Percentiles rank a stretch among this genome's conserved stretches.
These are phyloP conservation scores for Mercenaria mercenaria DNA, from an alignment of 1,140 invertebrate species.

Conservation along the genomic window DNA sequence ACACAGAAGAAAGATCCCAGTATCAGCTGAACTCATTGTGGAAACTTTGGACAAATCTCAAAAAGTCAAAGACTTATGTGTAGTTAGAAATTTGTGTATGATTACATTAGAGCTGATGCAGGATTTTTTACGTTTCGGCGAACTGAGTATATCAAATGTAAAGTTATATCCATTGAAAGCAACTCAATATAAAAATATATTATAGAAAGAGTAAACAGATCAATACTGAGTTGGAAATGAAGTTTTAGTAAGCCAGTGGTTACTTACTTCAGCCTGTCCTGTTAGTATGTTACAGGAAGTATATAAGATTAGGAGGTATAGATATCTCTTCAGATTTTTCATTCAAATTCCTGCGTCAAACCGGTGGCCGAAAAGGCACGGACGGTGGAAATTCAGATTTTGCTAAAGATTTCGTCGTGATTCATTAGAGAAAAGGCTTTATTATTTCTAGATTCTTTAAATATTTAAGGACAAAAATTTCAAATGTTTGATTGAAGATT, in stretches of 20 bases:
- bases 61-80: background rate
- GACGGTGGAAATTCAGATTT: background rate
- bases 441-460: background rate
- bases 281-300: constrained; percentile 44
- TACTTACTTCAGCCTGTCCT: constrained; percentile 47
- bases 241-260: constrained; percentile 31
- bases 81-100: constrained; percentile 58
- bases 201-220: constrained; percentile 48
- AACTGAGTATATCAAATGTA: constrained; percentile 33
- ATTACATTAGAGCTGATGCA: constrained; percentile 14
- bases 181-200: background rate
- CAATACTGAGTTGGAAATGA: constrained; percentile 61
- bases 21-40: constrained; percentile 8
- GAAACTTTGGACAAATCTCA: background rate
- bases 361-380: constrained; percentile 31
- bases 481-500: too few relatives aligned
- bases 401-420: constrained; percentile 24
- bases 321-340: constrained; percentile 14
- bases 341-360: constrained; percentile 21
- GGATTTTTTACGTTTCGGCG: constrained; percentile 44
- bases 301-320: constrained; percentile 18
- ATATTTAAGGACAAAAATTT: background rate
- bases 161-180: constrained; percentile 4
- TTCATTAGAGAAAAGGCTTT: background rate
- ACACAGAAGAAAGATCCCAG: constrained; percentile 38